Evolutionary conservation across 2,797 vertebrate species (phyloP).

Genomic region (Hydrophis major): DNA sequence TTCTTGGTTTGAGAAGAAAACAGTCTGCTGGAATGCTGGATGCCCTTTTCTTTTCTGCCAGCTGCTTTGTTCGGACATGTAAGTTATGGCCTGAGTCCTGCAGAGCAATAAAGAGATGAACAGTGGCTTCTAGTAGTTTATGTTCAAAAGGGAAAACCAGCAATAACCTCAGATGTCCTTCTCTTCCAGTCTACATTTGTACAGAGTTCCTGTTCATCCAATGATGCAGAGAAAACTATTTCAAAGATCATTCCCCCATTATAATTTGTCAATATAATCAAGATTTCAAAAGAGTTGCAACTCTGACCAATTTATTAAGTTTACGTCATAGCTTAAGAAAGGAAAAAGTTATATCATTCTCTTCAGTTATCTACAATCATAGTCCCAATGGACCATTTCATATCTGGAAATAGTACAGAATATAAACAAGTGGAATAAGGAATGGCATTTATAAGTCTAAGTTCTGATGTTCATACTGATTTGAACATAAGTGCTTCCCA

Average conservation of each 20-base stretch:
- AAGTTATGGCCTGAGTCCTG: slow-evolving; percentile 61
- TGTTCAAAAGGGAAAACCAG: slow-evolving; percentile 64
- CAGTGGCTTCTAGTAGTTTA: slow-evolving; percentile 61
- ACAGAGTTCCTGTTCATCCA: not conserved
- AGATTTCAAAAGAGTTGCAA: not conserved
- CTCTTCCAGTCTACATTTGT: slow-evolving; percentile 65
- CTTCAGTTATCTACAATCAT: not conserved
- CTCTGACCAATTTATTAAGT: not conserved
- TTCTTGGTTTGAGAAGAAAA: slow-evolving; percentile 56
- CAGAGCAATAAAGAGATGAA: slow-evolving; percentile 55
- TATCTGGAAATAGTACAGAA: not conserved
- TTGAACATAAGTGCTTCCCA: not conserved
- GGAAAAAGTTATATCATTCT: rapidly evolving
- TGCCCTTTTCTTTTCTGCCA: slow-evolving; percentile 56
- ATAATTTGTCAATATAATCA: not conserved
- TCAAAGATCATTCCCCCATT: not conserved
- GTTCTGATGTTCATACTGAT: not conserved
- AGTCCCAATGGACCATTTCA: not conserved
- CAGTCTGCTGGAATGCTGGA: slow-evolving; percentile 54
- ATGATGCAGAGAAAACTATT: slow-evolving; percentile 2
- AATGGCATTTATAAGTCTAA: not conserved
- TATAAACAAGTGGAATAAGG: not conserved
- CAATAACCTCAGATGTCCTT: slow-evolving; percentile 66
- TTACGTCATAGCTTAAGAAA: not conserved
- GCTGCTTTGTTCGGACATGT: slow-evolving; percentile 54